A percentile compares a stretch with the other conserved stretches of the same genome.
Conservation (phyloP, 2,113 vertebrate genomes). For the Pituophis catenifer region DNA sequence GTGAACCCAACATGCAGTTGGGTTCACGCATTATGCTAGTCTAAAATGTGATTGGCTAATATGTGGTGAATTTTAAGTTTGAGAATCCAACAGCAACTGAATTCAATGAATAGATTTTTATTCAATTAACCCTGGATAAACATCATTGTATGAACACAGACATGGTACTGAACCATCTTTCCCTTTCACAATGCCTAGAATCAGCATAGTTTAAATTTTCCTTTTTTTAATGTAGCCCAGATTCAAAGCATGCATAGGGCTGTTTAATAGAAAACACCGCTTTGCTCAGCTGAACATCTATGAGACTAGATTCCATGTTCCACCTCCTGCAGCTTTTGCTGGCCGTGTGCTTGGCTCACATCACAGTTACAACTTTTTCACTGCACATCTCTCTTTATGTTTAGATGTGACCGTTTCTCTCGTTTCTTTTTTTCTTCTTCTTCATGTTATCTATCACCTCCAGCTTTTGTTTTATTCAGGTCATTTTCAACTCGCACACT, state of each 20-base stretch:
- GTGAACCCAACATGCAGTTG: not conserved
- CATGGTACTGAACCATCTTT: not conserved
- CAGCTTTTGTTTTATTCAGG: constrained; percentile 17
- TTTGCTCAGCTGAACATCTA: no score
- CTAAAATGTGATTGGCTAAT: not conserved
- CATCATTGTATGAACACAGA: not conserved
- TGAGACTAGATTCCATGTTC: not conserved
- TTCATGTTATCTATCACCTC: constrained; percentile 2
- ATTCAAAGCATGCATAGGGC: not conserved
- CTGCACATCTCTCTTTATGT: not conserved
- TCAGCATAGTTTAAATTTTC: not conserved
- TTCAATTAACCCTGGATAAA: not conserved
- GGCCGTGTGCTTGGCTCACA: not conserved
- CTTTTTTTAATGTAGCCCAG: not conserved
- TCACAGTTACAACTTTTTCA: not conserved
- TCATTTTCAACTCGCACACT: constrained; percentile 9
- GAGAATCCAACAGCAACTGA: not conserved
- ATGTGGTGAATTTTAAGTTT: not conserved
- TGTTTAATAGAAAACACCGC: not conserved
- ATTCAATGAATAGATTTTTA: not conserved
- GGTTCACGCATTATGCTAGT: not conserved
- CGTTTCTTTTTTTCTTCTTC: not conserved
- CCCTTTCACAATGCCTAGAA: not conserved
- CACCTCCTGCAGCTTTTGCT: not conserved
- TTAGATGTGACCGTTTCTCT: not conserved